Percentiles rank a stretch among this genome's conserved stretches.
phyloP scores from a whole-genome alignment of 2,888 invertebrate species.

The Acleris cristana region DNA sequence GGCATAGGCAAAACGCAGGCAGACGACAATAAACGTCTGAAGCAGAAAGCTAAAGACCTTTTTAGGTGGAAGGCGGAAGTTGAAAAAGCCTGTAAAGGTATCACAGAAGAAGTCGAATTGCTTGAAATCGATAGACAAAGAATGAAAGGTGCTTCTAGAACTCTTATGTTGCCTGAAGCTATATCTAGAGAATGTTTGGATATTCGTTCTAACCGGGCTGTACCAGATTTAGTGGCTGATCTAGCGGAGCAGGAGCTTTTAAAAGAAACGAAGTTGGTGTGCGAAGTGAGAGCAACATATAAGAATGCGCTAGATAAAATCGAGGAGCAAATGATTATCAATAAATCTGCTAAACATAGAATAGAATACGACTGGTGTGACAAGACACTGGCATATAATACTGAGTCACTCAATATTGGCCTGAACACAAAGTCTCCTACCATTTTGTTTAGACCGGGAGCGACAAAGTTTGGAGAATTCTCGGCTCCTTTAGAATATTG shows the following conservation, averaged over 20 bases:
- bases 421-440: slow-evolving; percentile 88
- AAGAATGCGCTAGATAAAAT: slow-evolving; percentile 86
- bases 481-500: slow-evolving; percentile 88
- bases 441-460: slow-evolving; percentile 91
- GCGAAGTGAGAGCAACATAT: slow-evolving; percentile 86
- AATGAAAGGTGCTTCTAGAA: slow-evolving; percentile 86
- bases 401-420: slow-evolving; percentile 88
- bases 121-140: slow-evolving; percentile 87
- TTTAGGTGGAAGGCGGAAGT: slow-evolving; percentile 90
- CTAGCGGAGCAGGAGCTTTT: slow-evolving; percentile 90
- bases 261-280: slow-evolving; percentile 88
- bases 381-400: slow-evolving; percentile 91
- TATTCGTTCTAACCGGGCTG: slow-evolving; percentile 86
- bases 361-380: slow-evolving; percentile 97
- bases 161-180: slow-evolving; percentile 88
- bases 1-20: slow-evolving; percentile 87
- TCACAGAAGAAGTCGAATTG: slow-evolving; percentile 87
- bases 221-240: slow-evolving; percentile 90
- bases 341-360: slow-evolving; percentile 91
- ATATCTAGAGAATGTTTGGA: slow-evolving; percentile 91
- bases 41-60: slow-evolving; percentile 87
- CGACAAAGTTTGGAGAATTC: slow-evolving; percentile 90
- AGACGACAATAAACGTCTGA: slow-evolving; percentile 86
- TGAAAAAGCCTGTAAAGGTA: slow-evolving; percentile 86
- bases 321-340: slow-evolving; percentile 87